Base-by-base conservation (phyloP, 2,113 vertebrate genomes). In the Pedionomus torquatus region DNA sequence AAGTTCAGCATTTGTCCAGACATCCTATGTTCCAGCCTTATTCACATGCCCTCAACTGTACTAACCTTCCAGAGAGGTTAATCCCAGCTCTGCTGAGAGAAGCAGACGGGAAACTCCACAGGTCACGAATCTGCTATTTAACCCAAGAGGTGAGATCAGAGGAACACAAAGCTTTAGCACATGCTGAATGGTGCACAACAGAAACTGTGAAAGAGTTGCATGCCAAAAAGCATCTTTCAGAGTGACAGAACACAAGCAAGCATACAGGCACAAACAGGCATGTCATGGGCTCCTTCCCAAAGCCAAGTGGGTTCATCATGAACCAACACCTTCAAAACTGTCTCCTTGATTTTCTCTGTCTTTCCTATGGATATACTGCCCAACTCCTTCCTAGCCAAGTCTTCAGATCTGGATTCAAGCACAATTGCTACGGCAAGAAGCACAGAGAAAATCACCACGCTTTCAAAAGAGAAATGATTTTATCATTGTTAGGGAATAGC, bases 91-190 rank as follows among this genome's bases (percentile, higher is more conserved):
- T 14, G 39, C 80, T 77, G 69, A 89, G 24, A 91, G 49, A 86
- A 89, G 63, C 66, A 44, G 44, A 65, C 2, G 30, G 23, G 87
- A 94, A 93, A 90, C n/a, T 28, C 41, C 87, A 57, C 37, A n/a
- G n/a, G 68, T 85, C 90, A 92, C 63, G 80, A 95, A 92, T 89
- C 49, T 69, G 94, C 54, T 77, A 76, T 74, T 91, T 93, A 51
- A 84, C 52, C 89, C 58, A 91, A 82, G 52, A 93, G 88, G 28
- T 1, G 4, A 86, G 72, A 72, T 44, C 39, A 84, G 83, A 76
- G 69, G 82, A 93, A 68, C 39, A 55, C 43, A 92, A 94, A 90
- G 49, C 54, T 3, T 3, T 72, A 48, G 33, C 31, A 60, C 24
- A 11, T 17, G 24, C 57, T 94, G 77, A 49, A 84, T 43, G 31